Percentiles rank a stretch among this genome's conserved stretches.
Conservation (phyloP, 2,888 invertebrate species). For the Sphinx pinastri region DNA sequence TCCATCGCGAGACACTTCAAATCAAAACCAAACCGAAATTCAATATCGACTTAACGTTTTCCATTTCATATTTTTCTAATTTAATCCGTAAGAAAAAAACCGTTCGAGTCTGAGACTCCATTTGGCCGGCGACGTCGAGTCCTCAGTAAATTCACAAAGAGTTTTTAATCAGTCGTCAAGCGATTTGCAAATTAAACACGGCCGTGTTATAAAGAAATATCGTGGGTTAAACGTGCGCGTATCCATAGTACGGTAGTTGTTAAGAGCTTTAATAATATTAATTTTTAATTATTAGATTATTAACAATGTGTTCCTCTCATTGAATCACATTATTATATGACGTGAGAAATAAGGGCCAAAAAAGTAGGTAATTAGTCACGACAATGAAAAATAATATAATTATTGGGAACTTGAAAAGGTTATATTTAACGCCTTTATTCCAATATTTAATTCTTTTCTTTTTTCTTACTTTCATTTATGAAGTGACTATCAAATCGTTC, state of each 20-base stretch:
- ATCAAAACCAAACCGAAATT: slow-evolving; percentile 26
- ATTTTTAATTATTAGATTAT: too few relatives aligned
- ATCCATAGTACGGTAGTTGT: slow-evolving; percentile 51
- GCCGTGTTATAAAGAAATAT: slow-evolving; percentile 82
- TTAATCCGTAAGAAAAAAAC: slow-evolving; percentile 19
- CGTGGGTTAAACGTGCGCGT: slow-evolving; percentile 52
- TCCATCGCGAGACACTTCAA: slow-evolving; percentile 19
- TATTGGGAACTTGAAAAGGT: too few relatives aligned
- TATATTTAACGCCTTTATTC: too few relatives aligned
- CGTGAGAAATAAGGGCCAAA: too few relatives aligned
- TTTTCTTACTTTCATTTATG: too few relatives aligned
- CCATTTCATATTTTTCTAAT: slow-evolving; percentile 18
- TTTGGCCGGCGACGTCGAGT: slow-evolving; percentile 40
- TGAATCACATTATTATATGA: too few relatives aligned
- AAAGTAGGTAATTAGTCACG: too few relatives aligned
- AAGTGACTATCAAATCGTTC: too few relatives aligned
- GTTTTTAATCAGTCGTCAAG: slow-evolving; percentile 83
- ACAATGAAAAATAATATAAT: too few relatives aligned
- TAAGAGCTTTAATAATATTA: background rate
- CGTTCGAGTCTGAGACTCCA: background rate
- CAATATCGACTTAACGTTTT: slow-evolving; percentile 24
- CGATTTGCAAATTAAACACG: slow-evolving; percentile 84
- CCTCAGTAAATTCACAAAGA: slow-evolving; percentile 76
- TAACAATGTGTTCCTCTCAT: too few relatives aligned
- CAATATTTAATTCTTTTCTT: too few relatives aligned